Evolutionary conservation across 2,888 invertebrate species (phyloP).

Genomic region (Oxystoma pomonae): DNA sequence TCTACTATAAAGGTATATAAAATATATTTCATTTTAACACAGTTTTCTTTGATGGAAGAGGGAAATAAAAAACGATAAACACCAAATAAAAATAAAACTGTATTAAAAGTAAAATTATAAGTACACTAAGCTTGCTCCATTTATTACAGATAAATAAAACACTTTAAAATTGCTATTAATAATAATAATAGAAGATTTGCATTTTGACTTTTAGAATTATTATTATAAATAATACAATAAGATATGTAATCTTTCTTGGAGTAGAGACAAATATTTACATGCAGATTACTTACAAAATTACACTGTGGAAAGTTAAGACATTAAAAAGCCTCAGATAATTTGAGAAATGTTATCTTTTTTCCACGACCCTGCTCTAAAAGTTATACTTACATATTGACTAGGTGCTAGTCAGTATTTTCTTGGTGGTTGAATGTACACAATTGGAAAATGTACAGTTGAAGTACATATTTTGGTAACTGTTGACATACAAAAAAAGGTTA

Average conservation of each 20-base stretch:
- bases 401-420: conserved; percentile 45
- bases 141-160: conserved; percentile 38
- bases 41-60: conserved; percentile 16
- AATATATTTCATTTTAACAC: conserved; percentile 7
- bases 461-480: conserved; percentile 49
- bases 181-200: conserved; percentile 34
- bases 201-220: not conserved
- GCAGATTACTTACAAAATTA: not conserved
- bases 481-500: conserved; percentile 42
- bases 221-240: not conserved
- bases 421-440: conserved; percentile 40
- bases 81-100: conserved; percentile 45
- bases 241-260: not conserved
- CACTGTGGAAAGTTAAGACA: not conserved
- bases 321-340: not conserved
- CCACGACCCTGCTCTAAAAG: not conserved
- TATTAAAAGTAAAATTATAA: conserved; percentile 46
- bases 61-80: not conserved
- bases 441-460: conserved; percentile 36
- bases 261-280: not conserved
- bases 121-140: conserved; percentile 43
- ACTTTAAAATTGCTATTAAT: conserved; percentile 38
- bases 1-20: too few relatives aligned
- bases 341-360: not conserved
- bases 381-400: conserved; percentile 39